Percentiles rank a stretch among this genome's conserved stretches.
Evolutionary conservation across 2,797 vertebrate species (phyloP).

Genomic region (Sciurus vulgaris): DNA sequence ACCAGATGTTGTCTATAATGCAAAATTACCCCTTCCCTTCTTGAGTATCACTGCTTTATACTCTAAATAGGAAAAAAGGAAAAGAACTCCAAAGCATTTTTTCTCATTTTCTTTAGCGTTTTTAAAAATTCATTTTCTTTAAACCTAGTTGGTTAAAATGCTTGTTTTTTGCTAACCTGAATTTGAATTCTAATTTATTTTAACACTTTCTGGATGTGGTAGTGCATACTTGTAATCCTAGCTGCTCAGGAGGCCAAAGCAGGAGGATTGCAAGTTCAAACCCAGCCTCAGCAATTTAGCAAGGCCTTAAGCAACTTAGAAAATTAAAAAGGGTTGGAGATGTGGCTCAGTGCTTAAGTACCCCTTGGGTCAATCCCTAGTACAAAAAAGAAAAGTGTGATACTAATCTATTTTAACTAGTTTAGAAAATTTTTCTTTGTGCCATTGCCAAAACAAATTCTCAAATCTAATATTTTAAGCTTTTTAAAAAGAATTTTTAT

Average conservation of each 20-base stretch:
- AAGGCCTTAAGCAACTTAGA: no score
- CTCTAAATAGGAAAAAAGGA: neutral
- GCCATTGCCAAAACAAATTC: neutral
- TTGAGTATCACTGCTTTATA: neutral
- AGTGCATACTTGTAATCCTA: no score
- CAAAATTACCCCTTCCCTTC: neutral
- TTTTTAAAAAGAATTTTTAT: constrained; percentile 42
- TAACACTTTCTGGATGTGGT: neutral
- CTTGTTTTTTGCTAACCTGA: constrained; percentile 4
- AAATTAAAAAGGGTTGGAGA: no score
- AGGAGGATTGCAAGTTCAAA: no score
- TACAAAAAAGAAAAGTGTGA: no score
- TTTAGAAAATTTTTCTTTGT: constrained; percentile 13
- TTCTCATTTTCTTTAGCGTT: neutral
- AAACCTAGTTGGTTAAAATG: neutral
- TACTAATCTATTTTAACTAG: neutral
- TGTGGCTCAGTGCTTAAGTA: no score
- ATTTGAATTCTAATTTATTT: constrained; percentile 22
- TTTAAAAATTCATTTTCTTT: neutral
- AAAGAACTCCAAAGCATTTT: neutral
- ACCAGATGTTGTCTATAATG: neutral
- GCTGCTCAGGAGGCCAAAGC: no score
- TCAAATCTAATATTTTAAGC: constrained; percentile 38
- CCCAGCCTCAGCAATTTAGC: no score
- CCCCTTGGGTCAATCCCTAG: no score